These are phyloP conservation scores for Sebastes trivittatus DNA, from an alignment of 2,797 vertebrate genomes.

Conservation along the genomic window DNA sequence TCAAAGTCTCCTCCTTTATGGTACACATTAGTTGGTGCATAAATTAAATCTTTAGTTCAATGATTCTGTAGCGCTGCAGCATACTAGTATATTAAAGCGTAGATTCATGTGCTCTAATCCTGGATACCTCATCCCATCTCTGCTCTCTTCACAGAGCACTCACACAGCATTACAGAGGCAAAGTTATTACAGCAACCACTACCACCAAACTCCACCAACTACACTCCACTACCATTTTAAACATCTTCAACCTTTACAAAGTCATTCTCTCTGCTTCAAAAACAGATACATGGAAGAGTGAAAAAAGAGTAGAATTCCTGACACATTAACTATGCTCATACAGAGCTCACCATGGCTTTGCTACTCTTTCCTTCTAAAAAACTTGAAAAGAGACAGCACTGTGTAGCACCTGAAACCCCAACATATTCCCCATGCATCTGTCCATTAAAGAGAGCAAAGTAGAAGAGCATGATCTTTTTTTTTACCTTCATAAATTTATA, in stretches of 20 bases:
- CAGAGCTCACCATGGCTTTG: background rate
- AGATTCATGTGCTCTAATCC: conserved; percentile 2
- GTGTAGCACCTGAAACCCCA: background rate
- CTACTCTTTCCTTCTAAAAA: background rate
- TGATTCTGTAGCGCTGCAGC: conserved; percentile 16
- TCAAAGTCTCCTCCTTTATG: too few relatives aligned
- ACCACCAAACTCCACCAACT: background rate
- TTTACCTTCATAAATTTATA: too few relatives aligned
- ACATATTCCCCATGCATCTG: background rate
- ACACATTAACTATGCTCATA: background rate
- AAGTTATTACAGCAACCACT: background rate
- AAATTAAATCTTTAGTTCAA: conserved; percentile 14
- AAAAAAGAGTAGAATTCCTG: background rate
- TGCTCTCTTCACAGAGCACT: background rate
- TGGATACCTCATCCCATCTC: background rate
- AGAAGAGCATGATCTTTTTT: background rate
- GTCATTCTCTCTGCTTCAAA: background rate
- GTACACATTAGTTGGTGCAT: background rate
- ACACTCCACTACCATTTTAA: background rate
- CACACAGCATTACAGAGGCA: background rate
- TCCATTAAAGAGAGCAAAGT: background rate
- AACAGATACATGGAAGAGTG: background rate
- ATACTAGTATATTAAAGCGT: background rate
- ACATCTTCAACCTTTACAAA: background rate
- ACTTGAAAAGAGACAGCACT: background rate